Evolutionary conservation across 1,140 invertebrate species (phyloP).

Genomic region (Bicyclus anynana): DNA sequence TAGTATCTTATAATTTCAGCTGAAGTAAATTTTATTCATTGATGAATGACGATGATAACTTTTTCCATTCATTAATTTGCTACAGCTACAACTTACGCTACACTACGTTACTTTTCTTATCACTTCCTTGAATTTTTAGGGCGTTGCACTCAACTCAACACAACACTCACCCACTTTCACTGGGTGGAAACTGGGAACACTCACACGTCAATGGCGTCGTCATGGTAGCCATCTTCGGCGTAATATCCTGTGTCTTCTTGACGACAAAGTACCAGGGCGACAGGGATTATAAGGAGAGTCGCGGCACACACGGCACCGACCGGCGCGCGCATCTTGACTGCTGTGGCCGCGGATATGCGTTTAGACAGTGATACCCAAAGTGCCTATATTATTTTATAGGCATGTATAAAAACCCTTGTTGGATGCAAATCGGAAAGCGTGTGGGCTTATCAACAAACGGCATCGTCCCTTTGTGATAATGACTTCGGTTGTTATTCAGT

Average conservation of each 20-base stretch:
- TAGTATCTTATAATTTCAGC: no score
- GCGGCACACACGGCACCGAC: slow-evolving; percentile 38
- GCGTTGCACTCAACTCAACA: background rate
- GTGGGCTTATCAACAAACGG: slow-evolving; percentile 19
- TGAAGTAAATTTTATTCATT: no score
- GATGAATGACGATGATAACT: no score
- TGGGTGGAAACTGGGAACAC: slow-evolving; percentile 2
- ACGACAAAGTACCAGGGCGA: slow-evolving; percentile 48
- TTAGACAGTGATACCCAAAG: slow-evolving; percentile 49
- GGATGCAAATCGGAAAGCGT: slow-evolving; percentile 10
- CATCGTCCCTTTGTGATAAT: slow-evolving; percentile 20
- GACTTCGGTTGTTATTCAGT: slow-evolving; percentile 1
- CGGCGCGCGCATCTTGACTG: slow-evolving; percentile 71
- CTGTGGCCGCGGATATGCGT: slow-evolving; percentile 56
- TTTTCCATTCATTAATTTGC: background rate
- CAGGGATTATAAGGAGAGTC: slow-evolving; percentile 44
- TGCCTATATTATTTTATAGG: slow-evolving; percentile 19
- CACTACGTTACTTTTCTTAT: background rate
- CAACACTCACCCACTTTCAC: background rate
- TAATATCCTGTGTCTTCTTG: slow-evolving; percentile 54
- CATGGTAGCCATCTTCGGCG: slow-evolving; percentile 57
- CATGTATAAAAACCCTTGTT: slow-evolving; percentile 8
- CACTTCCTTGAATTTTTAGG: background rate
- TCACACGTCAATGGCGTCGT: slow-evolving; percentile 61
- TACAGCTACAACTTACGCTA: no score